Percentiles rank a stretch among this genome's conserved stretches.
Conservation (phyloP, 1,140 invertebrate genomes). For the Coptotermes formosanus region DNA sequence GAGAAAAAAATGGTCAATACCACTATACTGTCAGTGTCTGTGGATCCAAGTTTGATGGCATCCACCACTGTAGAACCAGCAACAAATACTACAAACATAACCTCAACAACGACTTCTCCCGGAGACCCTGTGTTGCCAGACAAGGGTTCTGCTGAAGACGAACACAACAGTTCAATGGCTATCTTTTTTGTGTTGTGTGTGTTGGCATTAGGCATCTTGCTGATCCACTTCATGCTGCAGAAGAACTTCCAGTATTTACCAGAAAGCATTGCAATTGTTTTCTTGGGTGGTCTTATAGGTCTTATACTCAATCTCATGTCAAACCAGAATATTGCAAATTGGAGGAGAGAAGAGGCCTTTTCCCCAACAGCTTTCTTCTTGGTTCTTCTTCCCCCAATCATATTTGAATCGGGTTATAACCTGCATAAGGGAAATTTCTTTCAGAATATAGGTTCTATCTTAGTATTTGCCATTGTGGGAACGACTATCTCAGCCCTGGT, state of each 20-base stretch:
- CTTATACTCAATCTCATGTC: constrained; percentile 88
- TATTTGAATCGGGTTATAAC: constrained; percentile 99
- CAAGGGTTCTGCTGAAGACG: constrained; percentile 88
- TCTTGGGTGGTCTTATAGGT: constrained; percentile 89
- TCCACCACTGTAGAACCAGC: constrained; percentile 33
- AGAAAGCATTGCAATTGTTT: constrained; percentile 96
- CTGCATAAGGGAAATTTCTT: constrained; percentile 99
- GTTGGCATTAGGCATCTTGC: constrained; percentile 85
- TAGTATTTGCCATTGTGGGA: constrained; percentile 96
- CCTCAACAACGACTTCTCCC: constrained; percentile 54
- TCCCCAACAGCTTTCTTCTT: constrained; percentile 97
- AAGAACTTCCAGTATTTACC: constrained; percentile 96
- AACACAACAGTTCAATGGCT: constrained; percentile 93
- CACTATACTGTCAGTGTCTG: background rate
- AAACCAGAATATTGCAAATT: constrained; percentile 86
- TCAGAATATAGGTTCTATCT: constrained; percentile 92
- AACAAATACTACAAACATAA: constrained; percentile 1
- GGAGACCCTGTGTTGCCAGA: constrained; percentile 73
- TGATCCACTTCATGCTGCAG: constrained; percentile 93
- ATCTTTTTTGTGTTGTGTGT: constrained; percentile 96
- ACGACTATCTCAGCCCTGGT: constrained; percentile 94
- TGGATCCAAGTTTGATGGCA: background rate
- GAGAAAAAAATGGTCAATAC: background rate
- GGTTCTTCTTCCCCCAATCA: constrained; percentile 95
- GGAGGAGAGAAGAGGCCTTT: constrained; percentile 95